These are phyloP conservation scores for Microtus richardsoni DNA, from an alignment of 2,113 vertebrate genomes.

Conservation along the genomic window DNA sequence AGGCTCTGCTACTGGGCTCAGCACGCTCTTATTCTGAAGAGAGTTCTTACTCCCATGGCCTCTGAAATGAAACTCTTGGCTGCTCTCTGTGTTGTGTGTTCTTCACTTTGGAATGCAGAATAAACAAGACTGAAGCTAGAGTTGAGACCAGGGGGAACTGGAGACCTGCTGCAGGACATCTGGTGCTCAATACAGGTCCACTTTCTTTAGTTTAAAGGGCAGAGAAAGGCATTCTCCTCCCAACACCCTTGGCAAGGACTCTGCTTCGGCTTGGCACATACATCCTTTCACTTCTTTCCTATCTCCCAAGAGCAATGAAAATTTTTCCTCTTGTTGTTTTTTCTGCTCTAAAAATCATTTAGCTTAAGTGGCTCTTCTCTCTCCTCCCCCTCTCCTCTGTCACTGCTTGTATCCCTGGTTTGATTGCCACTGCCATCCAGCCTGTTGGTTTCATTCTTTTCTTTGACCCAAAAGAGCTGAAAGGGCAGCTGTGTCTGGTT, in stretches of 20 bases:
- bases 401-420: background rate
- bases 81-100: background rate
- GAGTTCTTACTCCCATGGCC: background rate
- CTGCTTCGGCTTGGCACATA: background rate
- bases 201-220: background rate
- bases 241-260: background rate
- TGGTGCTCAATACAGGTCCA: background rate
- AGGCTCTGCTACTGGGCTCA: background rate
- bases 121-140: background rate
- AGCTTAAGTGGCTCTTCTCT: background rate
- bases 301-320: background rate
- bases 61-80: background rate
- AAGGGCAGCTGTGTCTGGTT: background rate
- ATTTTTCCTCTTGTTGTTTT: background rate
- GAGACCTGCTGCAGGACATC: background rate
- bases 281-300: background rate
- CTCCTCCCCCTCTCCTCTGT: background rate
- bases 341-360: background rate
- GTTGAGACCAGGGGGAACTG: background rate
- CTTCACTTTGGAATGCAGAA: background rate
- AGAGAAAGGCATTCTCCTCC: rapidly evolving
- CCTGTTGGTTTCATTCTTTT: background rate
- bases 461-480: background rate
- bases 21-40: background rate
- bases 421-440: background rate